These are phyloP conservation scores for Tillus elongatus DNA, from an alignment of 2,888 invertebrate species.

Conservation along the genomic window DNA sequence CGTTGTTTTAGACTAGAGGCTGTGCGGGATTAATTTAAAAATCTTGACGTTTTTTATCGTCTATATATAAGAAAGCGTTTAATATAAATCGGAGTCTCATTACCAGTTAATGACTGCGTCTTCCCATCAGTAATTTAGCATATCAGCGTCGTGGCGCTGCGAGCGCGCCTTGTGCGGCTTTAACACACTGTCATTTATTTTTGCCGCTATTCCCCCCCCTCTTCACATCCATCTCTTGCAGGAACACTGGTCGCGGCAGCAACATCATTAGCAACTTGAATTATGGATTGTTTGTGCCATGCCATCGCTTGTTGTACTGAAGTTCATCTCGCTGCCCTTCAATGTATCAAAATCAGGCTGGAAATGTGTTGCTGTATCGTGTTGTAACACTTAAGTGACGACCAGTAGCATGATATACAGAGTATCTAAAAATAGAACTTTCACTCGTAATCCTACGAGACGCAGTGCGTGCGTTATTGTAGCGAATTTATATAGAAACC, in stretches of 20 bases:
- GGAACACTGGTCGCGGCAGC: slow-evolving; percentile 38
- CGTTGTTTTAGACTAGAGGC: no score
- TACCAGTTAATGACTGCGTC: slow-evolving; percentile 37
- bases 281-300: slow-evolving; percentile 41
- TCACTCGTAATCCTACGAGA: no score
- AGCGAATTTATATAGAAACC: no score
- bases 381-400: no score
- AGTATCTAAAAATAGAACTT: no score
- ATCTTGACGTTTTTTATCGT: background rate
- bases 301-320: slow-evolving; percentile 1
- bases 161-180: no score
- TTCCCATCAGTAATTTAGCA: slow-evolving; percentile 39
- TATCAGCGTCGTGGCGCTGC: slow-evolving; percentile 24
- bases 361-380: no score
- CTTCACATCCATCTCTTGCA: slow-evolving; percentile 37
- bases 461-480: no score
- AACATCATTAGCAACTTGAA: slow-evolving; percentile 41
- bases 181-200: slow-evolving; percentile 40
- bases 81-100: slow-evolving; percentile 39
- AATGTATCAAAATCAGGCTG: slow-evolving; percentile 1
- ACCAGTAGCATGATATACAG: no score
- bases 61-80: slow-evolving; percentile 29
- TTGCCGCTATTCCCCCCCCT: slow-evolving; percentile 26
- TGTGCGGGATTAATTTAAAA: background rate
- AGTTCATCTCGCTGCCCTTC: background rate